These are phyloP conservation scores for Laterallus jamaicensis DNA, from an alignment of 2,113 vertebrate genomes.

Conservation along the genomic window DNA sequence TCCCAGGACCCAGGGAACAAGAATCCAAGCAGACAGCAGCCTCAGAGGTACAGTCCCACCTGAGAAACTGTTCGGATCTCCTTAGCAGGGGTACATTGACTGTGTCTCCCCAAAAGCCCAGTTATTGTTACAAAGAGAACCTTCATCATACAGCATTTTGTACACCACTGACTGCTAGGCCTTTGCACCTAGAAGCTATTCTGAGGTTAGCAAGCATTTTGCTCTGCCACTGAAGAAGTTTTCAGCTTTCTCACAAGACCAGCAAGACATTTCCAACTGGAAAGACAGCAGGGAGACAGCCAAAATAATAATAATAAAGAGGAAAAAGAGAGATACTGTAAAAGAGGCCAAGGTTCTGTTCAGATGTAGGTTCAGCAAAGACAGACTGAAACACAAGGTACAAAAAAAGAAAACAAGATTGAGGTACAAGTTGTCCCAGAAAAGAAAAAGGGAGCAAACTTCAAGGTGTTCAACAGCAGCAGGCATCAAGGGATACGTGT, in stretches of 20 bases:
- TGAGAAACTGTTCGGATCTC: background rate
- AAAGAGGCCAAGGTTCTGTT: background rate
- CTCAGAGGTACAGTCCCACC: background rate
- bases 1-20: background rate
- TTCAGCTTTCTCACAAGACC: background rate
- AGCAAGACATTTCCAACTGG: background rate
- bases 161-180: background rate
- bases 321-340: background rate
- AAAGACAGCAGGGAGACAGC: background rate
- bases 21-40: background rate
- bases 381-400: background rate
- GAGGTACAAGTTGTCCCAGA: background rate
- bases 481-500: background rate
- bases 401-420: background rate
- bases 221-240: background rate
- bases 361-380: background rate
- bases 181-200: background rate
- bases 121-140: background rate
- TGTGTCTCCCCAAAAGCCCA: background rate
- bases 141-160: background rate
- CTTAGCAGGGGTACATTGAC: background rate
- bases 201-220: background rate
- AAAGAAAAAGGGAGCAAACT: background rate
- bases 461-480: background rate
- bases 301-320: background rate